These are phyloP conservation scores for Acanthosepion lycidas DNA, from an alignment of 2,888 invertebrate species.

Conservation along the genomic window DNA sequence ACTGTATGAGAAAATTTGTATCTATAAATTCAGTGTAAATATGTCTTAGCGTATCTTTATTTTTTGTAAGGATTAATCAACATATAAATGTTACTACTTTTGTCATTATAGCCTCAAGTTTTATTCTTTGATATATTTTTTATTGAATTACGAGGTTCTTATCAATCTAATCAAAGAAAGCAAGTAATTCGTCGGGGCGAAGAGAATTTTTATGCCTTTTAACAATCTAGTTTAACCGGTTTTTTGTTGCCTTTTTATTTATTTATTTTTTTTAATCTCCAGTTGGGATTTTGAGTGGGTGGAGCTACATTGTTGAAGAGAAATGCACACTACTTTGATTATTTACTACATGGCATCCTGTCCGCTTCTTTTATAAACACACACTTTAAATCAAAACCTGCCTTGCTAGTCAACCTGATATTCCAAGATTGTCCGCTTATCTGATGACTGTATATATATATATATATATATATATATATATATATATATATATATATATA, in stretches of 20 bases:
- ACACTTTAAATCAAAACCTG: no score
- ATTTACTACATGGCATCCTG: background rate
- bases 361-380: no score
- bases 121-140: background rate
- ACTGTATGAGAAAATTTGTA: no score
- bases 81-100: background rate
- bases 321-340: background rate
- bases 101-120: background rate
- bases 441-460: background rate
- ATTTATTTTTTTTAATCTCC: background rate
- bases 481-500: background rate
- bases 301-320: background rate
- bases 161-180: background rate
- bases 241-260: background rate
- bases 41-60: no score
- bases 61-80: no score
- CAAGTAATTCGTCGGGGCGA: background rate
- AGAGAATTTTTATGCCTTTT: no score
- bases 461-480: background rate
- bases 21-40: no score
- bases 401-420: no score
- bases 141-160: background rate
- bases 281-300: background rate
- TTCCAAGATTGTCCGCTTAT: no score
- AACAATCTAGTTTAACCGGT: background rate